These are phyloP conservation scores for Drosophila ezoana DNA, from an alignment of 2,888 invertebrate species.

Conservation along the genomic window DNA sequence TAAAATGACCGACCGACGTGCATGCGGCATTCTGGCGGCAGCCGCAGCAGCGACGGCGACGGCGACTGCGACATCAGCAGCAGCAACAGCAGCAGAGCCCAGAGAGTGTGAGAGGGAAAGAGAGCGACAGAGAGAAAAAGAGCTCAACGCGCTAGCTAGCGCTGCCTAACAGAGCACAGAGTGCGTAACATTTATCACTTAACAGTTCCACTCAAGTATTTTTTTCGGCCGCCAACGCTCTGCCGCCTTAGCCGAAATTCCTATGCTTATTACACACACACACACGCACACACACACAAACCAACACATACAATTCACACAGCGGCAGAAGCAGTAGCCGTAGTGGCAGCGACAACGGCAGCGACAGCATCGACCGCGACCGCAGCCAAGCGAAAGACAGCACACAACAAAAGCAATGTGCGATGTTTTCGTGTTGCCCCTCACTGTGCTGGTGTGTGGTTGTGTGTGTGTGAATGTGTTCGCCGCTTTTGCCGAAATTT, in stretches of 20 bases:
- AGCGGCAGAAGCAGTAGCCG: slow-evolving; percentile 9
- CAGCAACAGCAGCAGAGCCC: slow-evolving; percentile 21
- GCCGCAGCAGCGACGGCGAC: slow-evolving; percentile 10
- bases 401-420: slow-evolving; percentile 42
- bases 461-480: slow-evolving; percentile 17
- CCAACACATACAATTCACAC: not conserved
- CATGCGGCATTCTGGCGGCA: slow-evolving; percentile 31
- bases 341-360: slow-evolving; percentile 6
- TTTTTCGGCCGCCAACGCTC: slow-evolving; percentile 54
- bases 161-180: slow-evolving; percentile 29
- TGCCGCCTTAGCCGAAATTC: slow-evolving; percentile 58
- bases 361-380: slow-evolving; percentile 30
- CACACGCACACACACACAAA: not conserved
- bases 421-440: slow-evolving; percentile 42
- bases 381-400: slow-evolving; percentile 50
- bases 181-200: slow-evolving; percentile 62
- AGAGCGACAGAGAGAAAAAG: slow-evolving; percentile 21
- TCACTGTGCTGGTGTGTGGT: slow-evolving; percentile 8
- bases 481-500: slow-evolving; percentile 54
- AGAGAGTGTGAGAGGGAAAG: slow-evolving; percentile 14
- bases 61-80: slow-evolving; percentile 14
- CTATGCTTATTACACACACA: slow-evolving; percentile 50
- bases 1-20: slow-evolving; percentile 45
- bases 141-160: slow-evolving; percentile 3
- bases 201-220: slow-evolving; percentile 64